Evolutionary conservation across 1,140 invertebrate species (phyloP).

Genomic region (Danaus plexippus): DNA sequence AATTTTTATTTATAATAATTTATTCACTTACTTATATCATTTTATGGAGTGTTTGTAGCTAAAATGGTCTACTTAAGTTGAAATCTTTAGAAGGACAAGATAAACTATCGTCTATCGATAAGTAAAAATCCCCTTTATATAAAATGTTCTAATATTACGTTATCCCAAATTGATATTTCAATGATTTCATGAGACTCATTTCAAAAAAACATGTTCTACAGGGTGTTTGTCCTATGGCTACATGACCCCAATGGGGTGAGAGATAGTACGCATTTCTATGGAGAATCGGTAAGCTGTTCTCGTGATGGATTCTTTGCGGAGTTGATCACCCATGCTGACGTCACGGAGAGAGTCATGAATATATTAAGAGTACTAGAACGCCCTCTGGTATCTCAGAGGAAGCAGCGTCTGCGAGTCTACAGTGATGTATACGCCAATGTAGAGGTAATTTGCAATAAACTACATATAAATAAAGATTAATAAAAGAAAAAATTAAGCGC

Average conservation of each 20-base stretch:
- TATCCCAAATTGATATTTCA: neutral
- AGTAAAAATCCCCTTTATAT: too few species aligned
- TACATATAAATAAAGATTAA: neutral
- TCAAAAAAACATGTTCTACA: constrained; percentile 15
- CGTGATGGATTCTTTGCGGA: constrained; percentile 55
- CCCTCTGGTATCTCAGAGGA: constrained; percentile 47
- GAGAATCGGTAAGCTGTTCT: constrained; percentile 40
- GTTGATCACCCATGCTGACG: constrained; percentile 43
- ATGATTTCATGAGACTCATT: neutral
- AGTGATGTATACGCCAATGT: constrained; percentile 60
- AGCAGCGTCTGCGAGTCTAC: constrained; percentile 36
- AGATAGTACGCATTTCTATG: constrained; percentile 40
- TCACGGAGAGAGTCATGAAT: constrained; percentile 55
- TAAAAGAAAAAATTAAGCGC: too few species aligned
- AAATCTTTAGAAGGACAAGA: too few species aligned
- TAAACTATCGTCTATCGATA: too few species aligned
- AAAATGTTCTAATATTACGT: too few species aligned
- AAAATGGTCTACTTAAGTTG: too few species aligned
- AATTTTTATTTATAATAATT: too few species aligned
- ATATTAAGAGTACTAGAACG: constrained; percentile 51
- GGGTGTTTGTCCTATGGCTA: constrained; percentile 55
- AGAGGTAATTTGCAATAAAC: constrained; percentile 31
- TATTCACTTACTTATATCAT: too few species aligned
- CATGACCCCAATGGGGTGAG: constrained; percentile 51
- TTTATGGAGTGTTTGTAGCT: too few species aligned